Percentiles rank a stretch among this genome's conserved stretches.
These are phyloP conservation scores for Gymnosoma rotundatum DNA, from an alignment of 2,888 invertebrate species.

Conservation along the genomic window DNA sequence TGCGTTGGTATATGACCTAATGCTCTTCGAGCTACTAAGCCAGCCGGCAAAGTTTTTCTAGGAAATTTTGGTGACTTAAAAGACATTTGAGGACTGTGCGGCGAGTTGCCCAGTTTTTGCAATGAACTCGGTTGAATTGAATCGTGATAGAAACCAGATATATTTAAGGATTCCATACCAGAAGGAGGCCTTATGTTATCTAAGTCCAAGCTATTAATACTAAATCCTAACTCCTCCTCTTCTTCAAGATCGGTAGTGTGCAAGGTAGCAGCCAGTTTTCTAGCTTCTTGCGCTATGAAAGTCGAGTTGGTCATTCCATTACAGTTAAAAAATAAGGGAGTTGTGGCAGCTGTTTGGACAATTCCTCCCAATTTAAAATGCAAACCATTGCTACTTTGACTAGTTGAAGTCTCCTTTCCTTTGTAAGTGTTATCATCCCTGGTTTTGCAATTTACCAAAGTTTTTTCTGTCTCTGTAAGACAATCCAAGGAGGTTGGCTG, in stretches of 20 bases:
- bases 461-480: conserved; percentile 76
- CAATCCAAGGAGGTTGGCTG: conserved; percentile 78
- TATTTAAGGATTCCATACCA: conserved; percentile 87
- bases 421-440: not conserved
- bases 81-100: conserved; percentile 77
- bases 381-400: conserved; percentile 71
- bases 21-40: conserved; percentile 88
- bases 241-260: conserved; percentile 71
- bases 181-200: conserved; percentile 91
- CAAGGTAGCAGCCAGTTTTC: conserved; percentile 85
- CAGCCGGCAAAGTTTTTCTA: conserved; percentile 88
- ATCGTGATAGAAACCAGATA: conserved; percentile 83
- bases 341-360: conserved; percentile 76
- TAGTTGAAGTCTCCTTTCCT: conserved; percentile 24
- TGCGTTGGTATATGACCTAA: conserved; percentile 82
- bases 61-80: conserved; percentile 82
- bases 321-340: conserved; percentile 82
- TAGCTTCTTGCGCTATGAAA: conserved; percentile 89
- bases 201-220: conserved; percentile 87
- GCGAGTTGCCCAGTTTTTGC: conserved; percentile 65
- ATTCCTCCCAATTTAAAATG: conserved; percentile 80
- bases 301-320: conserved; percentile 87
- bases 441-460: conserved; percentile 73
- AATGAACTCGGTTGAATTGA: conserved; percentile 75
- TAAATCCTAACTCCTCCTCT: conserved; percentile 83